phyloP scores from a whole-genome alignment of 2,113 vertebrate genomes.

The Athene noctua region DNA sequence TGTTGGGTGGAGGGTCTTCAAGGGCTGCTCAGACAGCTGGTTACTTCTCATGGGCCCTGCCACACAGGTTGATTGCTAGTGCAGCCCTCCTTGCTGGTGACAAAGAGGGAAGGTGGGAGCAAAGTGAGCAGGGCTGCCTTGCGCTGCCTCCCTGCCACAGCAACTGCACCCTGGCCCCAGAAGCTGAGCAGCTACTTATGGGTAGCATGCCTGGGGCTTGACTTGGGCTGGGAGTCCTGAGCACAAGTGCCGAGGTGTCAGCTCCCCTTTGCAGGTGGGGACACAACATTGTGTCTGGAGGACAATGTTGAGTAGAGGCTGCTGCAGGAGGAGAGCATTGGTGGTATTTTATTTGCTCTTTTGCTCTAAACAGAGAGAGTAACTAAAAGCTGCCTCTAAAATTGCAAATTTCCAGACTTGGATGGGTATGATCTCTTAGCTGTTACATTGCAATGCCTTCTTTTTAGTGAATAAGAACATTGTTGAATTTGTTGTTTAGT shows the following conservation, averaged over 20 bases:
- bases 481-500: not conserved
- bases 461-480: not conserved
- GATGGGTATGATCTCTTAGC: not conserved
- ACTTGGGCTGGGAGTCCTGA: not conserved
- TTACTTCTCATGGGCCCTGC: not conserved
- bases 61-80: not conserved
- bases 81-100: not conserved
- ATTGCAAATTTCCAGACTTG: not conserved
- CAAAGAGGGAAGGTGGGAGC: not conserved
- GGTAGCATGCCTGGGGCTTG: not conserved
- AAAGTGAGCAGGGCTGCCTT: not conserved
- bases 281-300: not conserved
- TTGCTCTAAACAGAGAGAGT: not conserved
- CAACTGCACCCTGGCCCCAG: not conserved
- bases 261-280: accelerated
- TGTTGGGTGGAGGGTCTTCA: not conserved
- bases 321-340: not conserved
- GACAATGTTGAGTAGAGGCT: not conserved
- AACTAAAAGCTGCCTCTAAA: not conserved
- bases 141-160: not conserved
- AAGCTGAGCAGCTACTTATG: not conserved
- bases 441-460: not conserved
- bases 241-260: not conserved
- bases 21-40: not conserved
- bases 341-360: not conserved